Conservation (phyloP, 2,888 invertebrate species). For the Drosophila buzzatii region DNA sequence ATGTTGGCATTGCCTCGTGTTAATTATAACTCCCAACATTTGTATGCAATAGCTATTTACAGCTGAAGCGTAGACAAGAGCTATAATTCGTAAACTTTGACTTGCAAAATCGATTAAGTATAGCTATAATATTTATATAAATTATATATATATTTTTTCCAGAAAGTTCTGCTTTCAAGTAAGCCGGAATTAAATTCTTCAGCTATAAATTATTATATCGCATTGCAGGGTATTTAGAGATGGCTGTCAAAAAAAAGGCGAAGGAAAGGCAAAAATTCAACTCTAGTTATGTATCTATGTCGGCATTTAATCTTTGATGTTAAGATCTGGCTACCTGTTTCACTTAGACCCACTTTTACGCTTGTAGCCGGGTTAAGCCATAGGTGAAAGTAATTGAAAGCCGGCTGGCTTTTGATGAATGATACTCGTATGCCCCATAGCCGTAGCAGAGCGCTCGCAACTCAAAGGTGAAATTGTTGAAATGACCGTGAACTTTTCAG, state of each 20-base stretch:
- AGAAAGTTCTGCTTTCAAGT: not conserved
- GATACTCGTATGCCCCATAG: not conserved
- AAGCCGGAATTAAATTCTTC: not conserved
- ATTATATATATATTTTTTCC: not conserved
- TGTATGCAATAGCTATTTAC: constrained; percentile 15
- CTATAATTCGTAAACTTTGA: not conserved
- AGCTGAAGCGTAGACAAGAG: constrained; percentile 25
- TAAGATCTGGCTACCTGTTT: constrained; percentile 18
- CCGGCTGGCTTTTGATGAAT: constrained; percentile 41
- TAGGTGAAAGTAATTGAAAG: constrained; percentile 36
- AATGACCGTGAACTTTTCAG: constrained; percentile 77
- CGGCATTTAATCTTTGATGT: constrained; percentile 11
- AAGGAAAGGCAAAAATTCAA: not conserved
- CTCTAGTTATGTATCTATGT: not conserved
- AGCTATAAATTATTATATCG: not conserved
- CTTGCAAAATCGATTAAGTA: not conserved
- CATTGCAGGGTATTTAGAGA: not conserved
- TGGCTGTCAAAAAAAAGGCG: not conserved
- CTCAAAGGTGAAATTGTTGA: constrained; percentile 45
- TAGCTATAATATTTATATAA: not conserved
- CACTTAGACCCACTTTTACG: constrained; percentile 14
- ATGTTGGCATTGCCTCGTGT: constrained; percentile 31
- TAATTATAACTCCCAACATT: constrained; percentile 26
- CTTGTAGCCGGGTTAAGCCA: not conserved
- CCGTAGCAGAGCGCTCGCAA: constrained; percentile 13